A percentile compares a stretch with the other conserved stretches of the same genome.
These are phyloP conservation scores for Phasia obesa DNA, from an alignment of 2,888 invertebrate genomes.

Conservation along the genomic window DNA sequence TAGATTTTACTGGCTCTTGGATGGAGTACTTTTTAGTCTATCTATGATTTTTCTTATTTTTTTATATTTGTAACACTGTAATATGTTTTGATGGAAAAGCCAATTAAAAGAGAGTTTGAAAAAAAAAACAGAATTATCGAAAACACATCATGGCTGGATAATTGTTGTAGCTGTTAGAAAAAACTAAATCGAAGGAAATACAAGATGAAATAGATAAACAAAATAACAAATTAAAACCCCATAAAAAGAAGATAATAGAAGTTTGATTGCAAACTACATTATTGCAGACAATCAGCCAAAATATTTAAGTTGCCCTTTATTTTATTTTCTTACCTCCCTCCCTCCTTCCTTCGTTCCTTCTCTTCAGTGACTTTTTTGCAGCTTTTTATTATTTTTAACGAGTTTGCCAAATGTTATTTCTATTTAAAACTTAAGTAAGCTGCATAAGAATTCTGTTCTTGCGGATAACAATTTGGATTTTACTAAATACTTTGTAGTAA, in stretches of 20 bases:
- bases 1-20: constrained; percentile 18
- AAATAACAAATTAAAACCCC: constrained; percentile 55
- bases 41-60: constrained; percentile 14
- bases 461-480: constrained; percentile 26
- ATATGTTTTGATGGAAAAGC: constrained; percentile 69
- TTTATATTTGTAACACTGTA: constrained; percentile 63
- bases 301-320: constrained; percentile 37
- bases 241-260: constrained; percentile 40
- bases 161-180: constrained; percentile 14
- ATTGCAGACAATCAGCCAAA: constrained; percentile 39
- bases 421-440: constrained; percentile 1
- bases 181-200: not conserved
- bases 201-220: constrained; percentile 9
- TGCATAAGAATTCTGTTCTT: constrained; percentile 13
- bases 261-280: constrained; percentile 7
- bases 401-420: constrained; percentile 13
- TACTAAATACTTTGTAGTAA: not conserved
- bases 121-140: constrained; percentile 44
- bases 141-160: constrained; percentile 51
- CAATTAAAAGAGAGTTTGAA: constrained; percentile 67
- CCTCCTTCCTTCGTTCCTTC: not conserved
- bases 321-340: no score
- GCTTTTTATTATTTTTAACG: not conserved
- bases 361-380: not conserved
- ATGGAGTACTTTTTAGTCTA: constrained; percentile 1